phyloP scores from a whole-genome alignment of 2,888 invertebrate genomes.

The Tubulanus polymorphus region DNA sequence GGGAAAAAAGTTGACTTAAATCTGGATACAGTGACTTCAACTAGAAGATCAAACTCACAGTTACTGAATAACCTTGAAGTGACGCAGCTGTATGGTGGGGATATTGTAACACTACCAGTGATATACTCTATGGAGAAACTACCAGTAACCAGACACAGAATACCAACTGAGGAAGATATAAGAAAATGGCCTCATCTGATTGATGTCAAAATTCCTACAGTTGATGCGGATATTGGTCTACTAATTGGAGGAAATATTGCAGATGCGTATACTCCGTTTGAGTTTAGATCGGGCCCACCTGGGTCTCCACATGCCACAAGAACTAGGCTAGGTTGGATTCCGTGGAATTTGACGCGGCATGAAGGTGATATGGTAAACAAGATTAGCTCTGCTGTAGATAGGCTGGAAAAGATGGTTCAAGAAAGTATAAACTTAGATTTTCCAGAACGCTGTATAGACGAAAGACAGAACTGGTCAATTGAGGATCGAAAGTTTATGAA shows the following conservation, averaged over 20 bases:
- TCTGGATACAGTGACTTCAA: constrained; percentile 5
- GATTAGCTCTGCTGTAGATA: too few relatives aligned
- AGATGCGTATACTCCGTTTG: constrained; percentile 16
- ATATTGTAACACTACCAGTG: constrained; percentile 8
- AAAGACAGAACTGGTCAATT: neutral
- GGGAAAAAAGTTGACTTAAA: constrained; percentile 5
- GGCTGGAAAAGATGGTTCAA: too few relatives aligned
- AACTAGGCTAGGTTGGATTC: constrained; percentile 11
- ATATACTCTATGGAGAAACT: constrained; percentile 13
- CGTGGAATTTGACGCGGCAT: constrained; percentile 1
- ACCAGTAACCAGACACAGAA: constrained; percentile 10
- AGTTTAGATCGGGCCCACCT: constrained; percentile 13
- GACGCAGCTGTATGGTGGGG: constrained; percentile 4
- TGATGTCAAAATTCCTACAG: constrained; percentile 6
- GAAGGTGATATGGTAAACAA: too few relatives aligned
- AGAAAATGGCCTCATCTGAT: constrained; percentile 13
- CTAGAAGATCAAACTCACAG: constrained; percentile 1
- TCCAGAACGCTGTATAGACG: too few relatives aligned
- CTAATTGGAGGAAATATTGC: constrained; percentile 17
- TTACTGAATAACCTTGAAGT: constrained; percentile 7
- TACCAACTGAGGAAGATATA: constrained; percentile 15
- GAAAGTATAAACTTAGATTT: too few relatives aligned
- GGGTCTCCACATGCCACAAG: constrained; percentile 19
- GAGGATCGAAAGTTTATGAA: constrained; percentile 6
- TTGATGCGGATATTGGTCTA: constrained; percentile 13